Percentiles rank a stretch among this genome's conserved stretches.
Evolutionary conservation across 2,888 invertebrate species (phyloP).

Genomic region (Fabriciana adippe): DNA sequence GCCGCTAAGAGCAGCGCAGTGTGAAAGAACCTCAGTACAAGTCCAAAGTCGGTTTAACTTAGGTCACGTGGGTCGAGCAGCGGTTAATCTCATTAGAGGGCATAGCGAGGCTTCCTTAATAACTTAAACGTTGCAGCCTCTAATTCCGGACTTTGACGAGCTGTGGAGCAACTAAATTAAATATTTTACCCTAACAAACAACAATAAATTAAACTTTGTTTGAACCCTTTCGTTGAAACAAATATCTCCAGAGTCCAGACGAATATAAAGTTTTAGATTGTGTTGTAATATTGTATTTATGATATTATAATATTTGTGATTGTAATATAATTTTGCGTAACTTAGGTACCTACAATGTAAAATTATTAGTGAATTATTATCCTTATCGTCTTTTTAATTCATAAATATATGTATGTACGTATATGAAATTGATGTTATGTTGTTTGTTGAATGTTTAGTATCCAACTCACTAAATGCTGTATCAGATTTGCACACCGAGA

Average conservation of each 20-base stretch:
- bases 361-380: no score
- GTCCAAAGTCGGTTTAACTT: slow-evolving; percentile 38
- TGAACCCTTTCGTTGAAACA: not conserved
- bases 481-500: no score
- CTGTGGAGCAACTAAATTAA: slow-evolving; percentile 52
- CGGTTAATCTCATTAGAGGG: slow-evolving; percentile 70
- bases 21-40: slow-evolving; percentile 33
- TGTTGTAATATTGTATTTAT: no score
- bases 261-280: no score
- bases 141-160: slow-evolving; percentile 57
- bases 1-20: slow-evolving; percentile 33
- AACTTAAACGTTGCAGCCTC: slow-evolving; percentile 62
- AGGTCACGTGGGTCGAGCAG: slow-evolving; percentile 46
- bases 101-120: slow-evolving; percentile 73
- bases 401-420: no score
- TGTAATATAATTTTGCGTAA: no score
- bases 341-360: no score
- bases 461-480: no score
- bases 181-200: slow-evolving; percentile 53
- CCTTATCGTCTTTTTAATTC: no score
- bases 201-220: slow-evolving; percentile 28
- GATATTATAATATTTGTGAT: no score
- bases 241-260: not conserved
- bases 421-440: no score
- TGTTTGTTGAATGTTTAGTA: no score